Percentiles rank a stretch among this genome's conserved stretches.
These are phyloP conservation scores for Melanotaenia pygmaea DNA, from an alignment of 2,797 vertebrate species.

Conservation along the genomic window DNA sequence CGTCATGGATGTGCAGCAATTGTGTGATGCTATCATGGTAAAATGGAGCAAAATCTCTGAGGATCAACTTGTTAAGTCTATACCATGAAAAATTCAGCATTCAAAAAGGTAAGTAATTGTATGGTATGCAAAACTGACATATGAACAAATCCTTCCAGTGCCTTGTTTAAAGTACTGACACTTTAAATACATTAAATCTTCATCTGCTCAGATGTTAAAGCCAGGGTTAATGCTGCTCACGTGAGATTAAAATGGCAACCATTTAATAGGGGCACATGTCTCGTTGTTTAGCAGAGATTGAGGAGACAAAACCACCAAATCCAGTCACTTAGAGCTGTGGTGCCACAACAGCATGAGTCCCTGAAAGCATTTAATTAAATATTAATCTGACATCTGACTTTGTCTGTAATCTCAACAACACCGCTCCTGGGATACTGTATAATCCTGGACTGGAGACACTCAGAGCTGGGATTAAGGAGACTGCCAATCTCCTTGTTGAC, in stretches of 20 bases:
- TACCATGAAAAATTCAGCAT: too few relatives aligned
- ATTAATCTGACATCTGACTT: constrained; percentile 78
- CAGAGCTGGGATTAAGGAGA: constrained; percentile 72
- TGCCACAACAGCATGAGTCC: constrained; percentile 38
- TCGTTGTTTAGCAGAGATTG: background rate
- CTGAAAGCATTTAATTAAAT: constrained; percentile 72
- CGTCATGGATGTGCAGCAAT: constrained; percentile 60
- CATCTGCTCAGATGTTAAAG: background rate
- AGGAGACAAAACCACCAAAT: constrained; percentile 14
- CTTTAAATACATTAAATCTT: background rate
- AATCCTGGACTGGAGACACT: constrained; percentile 74
- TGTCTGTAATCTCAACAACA: constrained; percentile 68
- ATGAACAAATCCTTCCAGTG: background rate
- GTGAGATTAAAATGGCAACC: constrained; percentile 11
- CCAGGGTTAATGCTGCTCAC: background rate
- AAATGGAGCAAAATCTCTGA: background rate
- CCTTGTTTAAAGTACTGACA: background rate
- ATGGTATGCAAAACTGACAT: background rate
- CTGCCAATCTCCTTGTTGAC: constrained; percentile 5
- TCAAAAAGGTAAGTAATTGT: background rate
- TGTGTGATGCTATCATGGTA: background rate
- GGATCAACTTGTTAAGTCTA: too few relatives aligned
- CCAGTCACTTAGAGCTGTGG: constrained; percentile 1
- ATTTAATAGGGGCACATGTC: background rate
- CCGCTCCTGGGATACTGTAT: constrained; percentile 48